Base-by-base conservation (phyloP, 1,140 invertebrate genomes). In the Drosophila novamexicana region DNA sequence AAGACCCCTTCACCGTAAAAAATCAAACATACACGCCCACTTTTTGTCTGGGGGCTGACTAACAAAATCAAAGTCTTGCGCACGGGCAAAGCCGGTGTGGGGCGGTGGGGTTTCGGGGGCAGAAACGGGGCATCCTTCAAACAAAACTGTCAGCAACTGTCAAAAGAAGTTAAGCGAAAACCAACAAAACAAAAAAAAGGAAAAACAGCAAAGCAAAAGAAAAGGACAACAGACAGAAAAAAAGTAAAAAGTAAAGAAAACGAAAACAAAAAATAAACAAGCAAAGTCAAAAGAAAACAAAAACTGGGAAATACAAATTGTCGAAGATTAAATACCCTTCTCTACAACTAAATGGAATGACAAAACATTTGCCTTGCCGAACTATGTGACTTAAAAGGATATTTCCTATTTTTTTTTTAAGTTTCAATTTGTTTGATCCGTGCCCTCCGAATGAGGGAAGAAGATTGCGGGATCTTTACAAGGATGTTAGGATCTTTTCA, bases 111-210 rank as follows among this genome's bases (percentile, higher is more conserved):
- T 14, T 44, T 14, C 22, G 40, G 40, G 40, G 14, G 7, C 42
- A 45, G 47, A 32, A 18, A 12, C 52, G 68, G 63, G 67, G 73
- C 74, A 85, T 85, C 82, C 82, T 82, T 85, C 82, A 85, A 86
- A 82, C 79, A 70, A 75, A 86, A 86, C 82, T 86, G 82, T 86
- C 82, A 88, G 83, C 82, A 88, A 88, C 82, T 86, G 82, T 86
- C 82, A 86, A 66, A 88, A 88, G 83, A 86, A 86, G 82, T 88
- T 86, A 82, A 64, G 64, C 69, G 62, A 70, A 71, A 70, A 66
- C 64, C 61, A 67, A 66, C 54, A 75, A 53, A 74, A 53, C 49
- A 63, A 62, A 22, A 22, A 22, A 22, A 22, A 22, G 0, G 0
- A 18, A 18, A 18, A 77, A 68, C 32, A 63, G 47, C 40, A 50